These are phyloP conservation scores for Ariopsis seemanni DNA, from an alignment of 2,113 vertebrate genomes.

Conservation along the genomic window DNA sequence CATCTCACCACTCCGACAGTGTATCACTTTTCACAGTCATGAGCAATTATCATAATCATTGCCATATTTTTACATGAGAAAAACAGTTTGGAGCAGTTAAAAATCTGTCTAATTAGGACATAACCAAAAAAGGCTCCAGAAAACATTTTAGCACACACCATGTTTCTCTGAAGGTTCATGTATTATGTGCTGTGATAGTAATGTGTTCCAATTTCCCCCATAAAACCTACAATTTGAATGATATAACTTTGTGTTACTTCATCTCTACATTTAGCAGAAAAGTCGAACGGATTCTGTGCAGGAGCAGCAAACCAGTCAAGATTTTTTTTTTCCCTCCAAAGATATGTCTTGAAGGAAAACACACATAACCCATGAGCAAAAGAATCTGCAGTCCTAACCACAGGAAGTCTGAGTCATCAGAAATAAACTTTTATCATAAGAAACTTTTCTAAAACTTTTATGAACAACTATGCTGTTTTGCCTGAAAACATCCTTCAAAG, in stretches of 20 bases:
- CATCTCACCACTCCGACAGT: conserved; percentile 5
- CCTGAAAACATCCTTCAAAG: neutral
- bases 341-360: conserved; percentile 10
- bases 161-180: neutral
- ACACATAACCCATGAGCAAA: conserved; percentile 34
- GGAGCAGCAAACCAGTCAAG: conserved; percentile 10
- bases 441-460: neutral
- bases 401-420: conserved; percentile 40
- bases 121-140: neutral
- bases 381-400: conserved; percentile 19
- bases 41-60: conserved; percentile 19
- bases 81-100: conserved; percentile 7
- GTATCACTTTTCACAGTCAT: neutral
- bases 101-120: conserved; percentile 11
- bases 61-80: conserved; percentile 8
- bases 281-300: neutral
- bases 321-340: conserved; percentile 11
- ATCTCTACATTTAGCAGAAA: neutral
- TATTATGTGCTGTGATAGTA: neutral
- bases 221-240: neutral
- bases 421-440: neutral
- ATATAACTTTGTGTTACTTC: neutral
- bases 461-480: neutral
- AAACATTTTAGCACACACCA: neutral
- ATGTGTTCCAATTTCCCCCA: neutral